Conservation (phyloP, 2,797 vertebrate species). For the Liparis tanakae region DNA sequence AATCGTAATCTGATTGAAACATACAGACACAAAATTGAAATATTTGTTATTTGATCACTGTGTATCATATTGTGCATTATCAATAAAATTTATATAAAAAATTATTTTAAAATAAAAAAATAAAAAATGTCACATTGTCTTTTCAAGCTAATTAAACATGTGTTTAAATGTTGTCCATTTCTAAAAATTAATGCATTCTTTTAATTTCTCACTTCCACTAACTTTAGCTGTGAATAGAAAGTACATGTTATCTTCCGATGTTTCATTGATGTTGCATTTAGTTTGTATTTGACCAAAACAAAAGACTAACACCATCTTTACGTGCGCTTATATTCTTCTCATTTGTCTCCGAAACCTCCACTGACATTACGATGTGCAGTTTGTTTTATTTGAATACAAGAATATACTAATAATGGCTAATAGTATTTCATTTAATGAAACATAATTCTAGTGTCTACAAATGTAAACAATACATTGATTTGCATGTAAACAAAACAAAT, state of each 20-base stretch:
- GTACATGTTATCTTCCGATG: background rate
- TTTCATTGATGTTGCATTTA: background rate
- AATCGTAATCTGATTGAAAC: no score
- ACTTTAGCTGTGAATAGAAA: background rate
- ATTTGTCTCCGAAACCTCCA: background rate
- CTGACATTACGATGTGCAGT: no score
- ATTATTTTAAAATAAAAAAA: no score
- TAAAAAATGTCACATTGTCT: background rate
- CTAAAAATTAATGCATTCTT: background rate
- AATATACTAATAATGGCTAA: no score
- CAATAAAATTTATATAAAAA: no score
- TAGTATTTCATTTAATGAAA: no score
- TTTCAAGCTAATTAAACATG: rapidly evolving
- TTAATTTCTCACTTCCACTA: background rate
- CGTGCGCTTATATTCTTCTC: background rate
- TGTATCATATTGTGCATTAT: background rate
- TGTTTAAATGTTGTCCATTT: background rate
- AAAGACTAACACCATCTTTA: background rate
- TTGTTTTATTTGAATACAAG: no score
- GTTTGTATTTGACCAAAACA: background rate
- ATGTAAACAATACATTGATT: no score
- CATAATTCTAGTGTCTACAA: no score
- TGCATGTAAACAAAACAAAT: no score
- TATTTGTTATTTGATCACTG: no score
- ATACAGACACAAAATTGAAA: no score